These are phyloP conservation scores for Acanthochromis polyacanthus DNA, from an alignment of 2,113 vertebrate genomes.

Conservation along the genomic window DNA sequence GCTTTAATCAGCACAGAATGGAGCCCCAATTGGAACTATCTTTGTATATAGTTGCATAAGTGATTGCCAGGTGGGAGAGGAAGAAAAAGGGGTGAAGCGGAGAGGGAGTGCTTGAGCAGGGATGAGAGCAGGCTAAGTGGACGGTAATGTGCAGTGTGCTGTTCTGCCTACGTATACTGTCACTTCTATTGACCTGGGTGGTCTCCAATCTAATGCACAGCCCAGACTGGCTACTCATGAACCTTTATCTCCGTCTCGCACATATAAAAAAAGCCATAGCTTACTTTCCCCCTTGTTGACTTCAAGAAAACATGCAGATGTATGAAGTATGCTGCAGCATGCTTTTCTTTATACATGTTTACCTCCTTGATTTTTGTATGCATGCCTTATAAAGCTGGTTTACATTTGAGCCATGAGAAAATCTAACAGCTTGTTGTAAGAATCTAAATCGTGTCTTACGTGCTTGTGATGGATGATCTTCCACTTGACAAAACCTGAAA, in stretches of 20 bases:
- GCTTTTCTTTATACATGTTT: neutral
- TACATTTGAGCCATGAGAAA: too few species aligned
- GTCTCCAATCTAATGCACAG: slow-evolving; percentile 53
- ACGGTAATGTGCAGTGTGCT: slow-evolving; percentile 59
- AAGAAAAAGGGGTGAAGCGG: slow-evolving; percentile 7
- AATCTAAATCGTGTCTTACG: too few species aligned
- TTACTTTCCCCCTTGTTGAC: neutral
- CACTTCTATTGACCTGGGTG: slow-evolving; percentile 67
- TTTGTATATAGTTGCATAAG: slow-evolving; percentile 7
- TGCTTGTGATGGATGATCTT: too few species aligned
- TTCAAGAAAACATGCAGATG: neutral
- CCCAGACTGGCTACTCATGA: slow-evolving; percentile 43
- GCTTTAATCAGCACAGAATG: neutral
- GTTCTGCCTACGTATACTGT: slow-evolving; percentile 58
- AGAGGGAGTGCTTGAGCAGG: slow-evolving; percentile 44
- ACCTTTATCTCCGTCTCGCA: slow-evolving; percentile 1
- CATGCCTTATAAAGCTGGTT: too few species aligned
- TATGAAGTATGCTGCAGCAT: neutral
- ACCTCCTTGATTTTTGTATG: neutral
- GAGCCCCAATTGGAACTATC: neutral
- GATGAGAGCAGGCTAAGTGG: slow-evolving; percentile 62
- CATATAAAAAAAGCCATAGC: neutral
- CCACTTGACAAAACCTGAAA: neutral
- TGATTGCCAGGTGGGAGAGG: slow-evolving; percentile 8
- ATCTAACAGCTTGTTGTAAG: too few species aligned